phyloP scores from a whole-genome alignment of 2,888 invertebrate species.

The Sialis fuliginosa region DNA sequence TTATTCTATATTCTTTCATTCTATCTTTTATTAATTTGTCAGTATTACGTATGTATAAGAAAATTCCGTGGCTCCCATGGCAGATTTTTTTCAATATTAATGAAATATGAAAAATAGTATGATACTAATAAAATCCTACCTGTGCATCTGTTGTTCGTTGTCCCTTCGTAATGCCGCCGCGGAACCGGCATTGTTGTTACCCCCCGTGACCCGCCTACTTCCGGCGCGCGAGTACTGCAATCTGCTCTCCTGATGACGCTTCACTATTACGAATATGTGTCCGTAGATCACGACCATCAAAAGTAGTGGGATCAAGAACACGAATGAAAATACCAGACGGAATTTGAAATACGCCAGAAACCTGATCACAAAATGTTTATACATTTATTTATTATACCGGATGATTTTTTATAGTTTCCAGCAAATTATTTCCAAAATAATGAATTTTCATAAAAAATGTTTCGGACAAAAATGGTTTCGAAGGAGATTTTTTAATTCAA shows the following conservation, averaged over 20 bases:
- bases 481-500: too few relatives aligned
- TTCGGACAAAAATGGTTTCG: too few relatives aligned
- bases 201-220: constrained; percentile 13
- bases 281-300: constrained; percentile 39
- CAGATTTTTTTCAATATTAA: too few relatives aligned
- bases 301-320: constrained; percentile 37
- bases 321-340: constrained; percentile 28
- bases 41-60: too few relatives aligned
- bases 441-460: too few relatives aligned
- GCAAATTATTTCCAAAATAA: too few relatives aligned
- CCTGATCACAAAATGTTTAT: constrained; percentile 13
- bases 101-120: neutral
- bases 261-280: constrained; percentile 38
- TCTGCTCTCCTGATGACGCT: constrained; percentile 31
- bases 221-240: constrained; percentile 24
- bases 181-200: neutral
- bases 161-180: constrained; percentile 8
- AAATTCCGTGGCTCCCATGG: too few relatives aligned
- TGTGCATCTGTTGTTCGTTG: constrained; percentile 16
- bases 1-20: too few relatives aligned
- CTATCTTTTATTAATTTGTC: too few relatives aligned
- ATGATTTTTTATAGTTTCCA: too few relatives aligned
- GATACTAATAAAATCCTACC: constrained; percentile 1
- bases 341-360: constrained; percentile 27
- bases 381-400: too few relatives aligned